phyloP scores from a whole-genome alignment of 2,888 invertebrate species.

The Allophyes oxyacanthae region DNA sequence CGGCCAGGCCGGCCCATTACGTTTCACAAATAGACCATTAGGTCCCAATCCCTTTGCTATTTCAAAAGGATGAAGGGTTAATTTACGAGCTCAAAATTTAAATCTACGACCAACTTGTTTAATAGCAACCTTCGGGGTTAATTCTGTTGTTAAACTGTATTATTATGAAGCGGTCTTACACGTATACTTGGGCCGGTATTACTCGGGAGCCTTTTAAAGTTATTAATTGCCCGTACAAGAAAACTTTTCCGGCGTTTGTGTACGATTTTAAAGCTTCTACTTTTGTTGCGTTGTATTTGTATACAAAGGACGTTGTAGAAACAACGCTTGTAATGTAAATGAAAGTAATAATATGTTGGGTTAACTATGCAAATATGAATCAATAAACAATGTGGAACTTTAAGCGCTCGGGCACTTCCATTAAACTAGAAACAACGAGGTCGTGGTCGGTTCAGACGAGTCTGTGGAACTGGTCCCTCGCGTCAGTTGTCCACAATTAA shows the following conservation, averaged over 20 bases:
- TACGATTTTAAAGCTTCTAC: slow-evolving; percentile 54
- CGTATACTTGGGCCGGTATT: slow-evolving; percentile 60
- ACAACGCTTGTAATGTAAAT: slow-evolving; percentile 30
- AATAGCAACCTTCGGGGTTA: slow-evolving; percentile 84
- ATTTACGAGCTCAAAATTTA: slow-evolving; percentile 89
- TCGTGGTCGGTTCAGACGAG: slow-evolving; percentile 57
- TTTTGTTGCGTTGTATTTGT: slow-evolving; percentile 37
- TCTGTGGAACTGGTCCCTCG: slow-evolving; percentile 70
- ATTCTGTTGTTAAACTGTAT: slow-evolving; percentile 84
- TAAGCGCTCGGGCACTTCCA: slow-evolving; percentile 69
- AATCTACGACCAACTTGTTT: slow-evolving; percentile 87
- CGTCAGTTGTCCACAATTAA: slow-evolving; percentile 85
- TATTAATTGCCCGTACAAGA: slow-evolving; percentile 56
- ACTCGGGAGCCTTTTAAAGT: slow-evolving; percentile 51
- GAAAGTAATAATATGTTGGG: slow-evolving; percentile 43
- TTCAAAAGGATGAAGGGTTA: slow-evolving; percentile 89
- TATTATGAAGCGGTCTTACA: slow-evolving; percentile 75
- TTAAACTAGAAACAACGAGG: slow-evolving; percentile 76
- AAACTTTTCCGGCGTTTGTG: slow-evolving; percentile 54
- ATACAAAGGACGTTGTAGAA: slow-evolving; percentile 22
- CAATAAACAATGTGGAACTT: slow-evolving; percentile 67
- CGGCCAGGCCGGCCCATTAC: slow-evolving; percentile 85
- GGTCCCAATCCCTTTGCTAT: slow-evolving; percentile 88
- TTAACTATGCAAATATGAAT: slow-evolving; percentile 63
- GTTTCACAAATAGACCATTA: slow-evolving; percentile 89